Evolutionary conservation across 2,113 vertebrate species (phyloP).

Genomic region (Heterotilapia buettikoferi): DNA sequence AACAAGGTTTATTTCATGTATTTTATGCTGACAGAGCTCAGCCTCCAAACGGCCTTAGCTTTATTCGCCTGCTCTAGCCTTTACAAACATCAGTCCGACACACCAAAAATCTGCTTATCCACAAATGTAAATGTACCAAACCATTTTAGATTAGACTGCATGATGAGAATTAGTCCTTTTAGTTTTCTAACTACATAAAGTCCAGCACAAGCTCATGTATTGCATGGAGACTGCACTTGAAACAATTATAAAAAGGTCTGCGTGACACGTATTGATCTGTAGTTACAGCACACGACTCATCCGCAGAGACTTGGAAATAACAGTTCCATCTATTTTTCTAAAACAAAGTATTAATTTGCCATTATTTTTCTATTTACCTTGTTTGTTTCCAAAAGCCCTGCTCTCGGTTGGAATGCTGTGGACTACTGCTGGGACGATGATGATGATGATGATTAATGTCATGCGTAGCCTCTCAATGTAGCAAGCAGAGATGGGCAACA

Average conservation of each 20-base stretch:
- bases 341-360: conserved; percentile 35
- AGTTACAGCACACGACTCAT: neutral
- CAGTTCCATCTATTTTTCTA: conserved; percentile 57
- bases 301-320: neutral
- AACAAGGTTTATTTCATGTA: neutral
- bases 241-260: neutral
- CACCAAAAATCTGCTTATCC: neutral
- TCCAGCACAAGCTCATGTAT: conserved; percentile 14
- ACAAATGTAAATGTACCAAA: conserved; percentile 21
- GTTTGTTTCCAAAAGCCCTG: conserved; percentile 1
- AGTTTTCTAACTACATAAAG: conserved; percentile 14
- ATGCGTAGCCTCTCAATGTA: conserved; percentile 47
- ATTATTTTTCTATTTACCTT: conserved; percentile 51
- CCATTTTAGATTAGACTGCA: conserved; percentile 43
- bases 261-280: neutral
- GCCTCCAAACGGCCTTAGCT: conserved; percentile 51
- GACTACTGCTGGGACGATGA: neutral
- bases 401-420: neutral
- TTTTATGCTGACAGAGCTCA: neutral
- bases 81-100: neutral
- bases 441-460: neutral
- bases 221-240: conserved; percentile 51
- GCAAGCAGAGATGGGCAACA: conserved; percentile 20
- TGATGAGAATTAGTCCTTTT: conserved; percentile 51
- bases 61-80: conserved; percentile 47